Base-by-base conservation (phyloP, 2,888 invertebrate genomes). In the Malthinus flaveolus region DNA sequence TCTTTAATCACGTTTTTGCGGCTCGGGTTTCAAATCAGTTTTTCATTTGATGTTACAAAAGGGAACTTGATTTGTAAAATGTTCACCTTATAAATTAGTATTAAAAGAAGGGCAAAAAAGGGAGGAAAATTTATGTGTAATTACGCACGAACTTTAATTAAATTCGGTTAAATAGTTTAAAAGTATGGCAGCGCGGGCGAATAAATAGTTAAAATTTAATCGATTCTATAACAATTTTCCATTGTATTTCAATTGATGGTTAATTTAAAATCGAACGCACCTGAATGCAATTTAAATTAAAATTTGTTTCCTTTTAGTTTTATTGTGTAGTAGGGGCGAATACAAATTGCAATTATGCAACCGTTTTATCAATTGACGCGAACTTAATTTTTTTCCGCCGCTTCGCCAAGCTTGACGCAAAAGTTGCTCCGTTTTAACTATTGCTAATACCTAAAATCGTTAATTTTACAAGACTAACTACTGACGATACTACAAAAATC, bases 131-230 rank as follows among this genome's bases (percentile, higher is more conserved):
- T 54, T 54, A 54, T 58, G 53, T 49, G 1, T 33, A 59, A 54
- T 59, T 54, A 56, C 33, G 49, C 44, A 45, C 37, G 36, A 32
- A 45, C 49, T 39, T 49, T 49, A 54, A 59, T 59, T 59, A 59
- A 59, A 59, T 44, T 45, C 45, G 8, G 44, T 49, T 54, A 45
- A 46, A 32, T 46, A 50, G 35, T 37, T 32, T 55, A 55, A 23
- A n/a, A 15, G 35, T 35, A 35, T 15, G 7, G 15, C 6, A 9
- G 39, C 13, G 49, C 46, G 34, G 45, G 32, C 42, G 34, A 39
- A 46, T 39, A 51, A 56, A 47, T 51, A 48, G 51, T 48, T 45
- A 49, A 58, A 58, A 58, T 46, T 55, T 2, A 37, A 50, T 31
- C 42, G 11, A 36, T 31, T 32, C 11, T 10, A 8, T 39, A 13